phyloP scores from a whole-genome alignment of 64 coral and sea anemone genomes.

The Hydrozoanthus tunicans region DNA sequence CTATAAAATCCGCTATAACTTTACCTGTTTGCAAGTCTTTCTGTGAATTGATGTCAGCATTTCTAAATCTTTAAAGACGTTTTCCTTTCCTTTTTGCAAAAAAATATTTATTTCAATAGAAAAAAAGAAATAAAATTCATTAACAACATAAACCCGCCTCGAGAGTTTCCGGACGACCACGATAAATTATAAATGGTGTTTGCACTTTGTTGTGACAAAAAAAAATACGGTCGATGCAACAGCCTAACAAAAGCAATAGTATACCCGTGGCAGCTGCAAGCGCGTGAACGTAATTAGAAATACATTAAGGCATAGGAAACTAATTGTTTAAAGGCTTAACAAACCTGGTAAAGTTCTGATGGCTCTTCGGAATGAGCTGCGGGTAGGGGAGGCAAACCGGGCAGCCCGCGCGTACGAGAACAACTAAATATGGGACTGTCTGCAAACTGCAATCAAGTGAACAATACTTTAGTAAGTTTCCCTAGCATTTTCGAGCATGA shows the following conservation, averaged over 20 bases:
- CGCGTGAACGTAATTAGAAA: background rate
- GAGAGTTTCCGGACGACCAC: conserved; percentile 16
- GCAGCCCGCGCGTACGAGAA: conserved; percentile 87
- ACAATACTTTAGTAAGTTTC: conserved; percentile 25
- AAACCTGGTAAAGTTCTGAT: conserved; percentile 97
- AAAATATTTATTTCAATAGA: background rate
- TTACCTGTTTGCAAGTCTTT: conserved; percentile 25
- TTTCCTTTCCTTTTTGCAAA: background rate
- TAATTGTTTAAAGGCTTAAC: conserved; percentile 54
- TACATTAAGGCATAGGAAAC: background rate
- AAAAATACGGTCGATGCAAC: background rate
- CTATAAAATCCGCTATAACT: background rate
- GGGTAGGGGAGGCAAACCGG: conserved; percentile 84
- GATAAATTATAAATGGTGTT: conserved; percentile 45
- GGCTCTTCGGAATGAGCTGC: conserved; percentile 82
- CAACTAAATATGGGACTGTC: conserved; percentile 90
- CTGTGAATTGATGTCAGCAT: background rate
- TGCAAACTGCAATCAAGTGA: conserved; percentile 65
- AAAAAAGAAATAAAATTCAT: conserved; percentile 9
- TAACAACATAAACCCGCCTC: background rate
- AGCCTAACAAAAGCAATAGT: too few species aligned
- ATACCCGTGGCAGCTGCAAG: conserved; percentile 51
- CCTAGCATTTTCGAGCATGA: background rate
- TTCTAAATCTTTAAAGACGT: background rate
- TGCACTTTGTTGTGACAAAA: conserved; percentile 39